A percentile compares a stretch with the other conserved stretches of the same genome.
Evolutionary conservation across 2,888 invertebrate genomes (phyloP).

Genomic region (Amitus sp.): DNA sequence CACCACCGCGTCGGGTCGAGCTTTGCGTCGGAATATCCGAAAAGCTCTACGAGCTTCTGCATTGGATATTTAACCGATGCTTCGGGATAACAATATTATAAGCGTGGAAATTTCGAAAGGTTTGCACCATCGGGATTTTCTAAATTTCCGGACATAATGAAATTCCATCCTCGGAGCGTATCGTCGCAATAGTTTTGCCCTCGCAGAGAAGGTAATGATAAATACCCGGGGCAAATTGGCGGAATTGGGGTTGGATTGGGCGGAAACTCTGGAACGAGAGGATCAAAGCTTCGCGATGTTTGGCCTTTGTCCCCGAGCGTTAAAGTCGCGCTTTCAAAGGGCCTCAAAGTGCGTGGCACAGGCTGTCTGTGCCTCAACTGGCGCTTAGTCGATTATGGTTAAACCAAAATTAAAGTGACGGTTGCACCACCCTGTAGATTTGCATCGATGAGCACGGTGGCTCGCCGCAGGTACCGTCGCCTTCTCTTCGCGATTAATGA

Average conservation of each 20-base stretch:
- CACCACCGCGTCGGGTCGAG: conserved; percentile 25
- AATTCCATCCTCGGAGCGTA: background rate
- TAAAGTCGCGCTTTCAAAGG: conserved; percentile 24
- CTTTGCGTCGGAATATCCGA: conserved; percentile 8
- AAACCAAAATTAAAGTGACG: conserved; percentile 58
- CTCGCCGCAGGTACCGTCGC: conserved; percentile 44
- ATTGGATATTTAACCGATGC: background rate
- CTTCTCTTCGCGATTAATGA: conserved; percentile 59
- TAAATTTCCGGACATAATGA: background rate
- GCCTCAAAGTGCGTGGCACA: conserved; percentile 26
- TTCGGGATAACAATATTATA: background rate
- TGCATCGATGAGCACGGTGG: conserved; percentile 60
- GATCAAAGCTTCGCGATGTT: conserved; percentile 17
- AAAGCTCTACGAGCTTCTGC: conserved; percentile 15
- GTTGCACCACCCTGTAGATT: conserved; percentile 54
- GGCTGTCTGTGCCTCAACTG: background rate
- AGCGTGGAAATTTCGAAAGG: background rate
- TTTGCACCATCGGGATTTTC: background rate
- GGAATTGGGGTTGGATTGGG: background rate
- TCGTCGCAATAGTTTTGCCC: no score
- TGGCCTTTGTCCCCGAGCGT: conserved; percentile 15
- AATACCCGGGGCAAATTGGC: background rate
- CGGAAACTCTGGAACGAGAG: background rate
- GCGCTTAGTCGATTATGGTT: conserved; percentile 37
- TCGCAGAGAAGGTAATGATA: background rate